These are phyloP conservation scores for Brachyptera risi DNA, from an alignment of 2,888 invertebrate genomes.

Conservation along the genomic window DNA sequence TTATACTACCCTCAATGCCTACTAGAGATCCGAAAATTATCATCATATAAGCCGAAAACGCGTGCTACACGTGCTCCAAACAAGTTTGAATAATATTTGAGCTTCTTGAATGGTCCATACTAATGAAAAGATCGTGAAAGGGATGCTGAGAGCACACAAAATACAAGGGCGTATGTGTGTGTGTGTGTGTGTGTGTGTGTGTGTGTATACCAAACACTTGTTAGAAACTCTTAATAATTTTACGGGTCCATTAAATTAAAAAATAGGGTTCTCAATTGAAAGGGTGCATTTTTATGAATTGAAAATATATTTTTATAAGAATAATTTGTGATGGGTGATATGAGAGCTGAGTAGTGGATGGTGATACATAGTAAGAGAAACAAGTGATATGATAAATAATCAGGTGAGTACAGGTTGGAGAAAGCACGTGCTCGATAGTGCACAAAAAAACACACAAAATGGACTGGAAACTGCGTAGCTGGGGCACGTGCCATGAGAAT, in stretches of 20 bases:
- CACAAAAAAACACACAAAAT: no score
- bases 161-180: no score
- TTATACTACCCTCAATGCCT: neutral
- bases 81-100: neutral
- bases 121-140: conserved; percentile 2
- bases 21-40: neutral
- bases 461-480: no score
- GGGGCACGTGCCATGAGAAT: no score
- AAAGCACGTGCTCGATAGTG: no score
- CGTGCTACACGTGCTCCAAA: neutral
- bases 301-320: conserved; percentile 8
- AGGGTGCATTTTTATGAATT: conserved; percentile 13
- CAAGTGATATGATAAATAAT: no score
- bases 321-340: no score
- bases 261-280: neutral
- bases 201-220: neutral
- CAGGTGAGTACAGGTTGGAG: no score
- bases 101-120: conserved; percentile 14
- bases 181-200: neutral
- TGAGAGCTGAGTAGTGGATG: no score
- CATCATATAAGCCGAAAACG: no score
- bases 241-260: conserved; percentile 15
- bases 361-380: no score
- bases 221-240: neutral
- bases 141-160: conserved; percentile 11